Percentiles rank a stretch among this genome's conserved stretches.
These are phyloP conservation scores for Labia minor DNA, from an alignment of 2,888 invertebrate genomes.

Conservation along the genomic window DNA sequence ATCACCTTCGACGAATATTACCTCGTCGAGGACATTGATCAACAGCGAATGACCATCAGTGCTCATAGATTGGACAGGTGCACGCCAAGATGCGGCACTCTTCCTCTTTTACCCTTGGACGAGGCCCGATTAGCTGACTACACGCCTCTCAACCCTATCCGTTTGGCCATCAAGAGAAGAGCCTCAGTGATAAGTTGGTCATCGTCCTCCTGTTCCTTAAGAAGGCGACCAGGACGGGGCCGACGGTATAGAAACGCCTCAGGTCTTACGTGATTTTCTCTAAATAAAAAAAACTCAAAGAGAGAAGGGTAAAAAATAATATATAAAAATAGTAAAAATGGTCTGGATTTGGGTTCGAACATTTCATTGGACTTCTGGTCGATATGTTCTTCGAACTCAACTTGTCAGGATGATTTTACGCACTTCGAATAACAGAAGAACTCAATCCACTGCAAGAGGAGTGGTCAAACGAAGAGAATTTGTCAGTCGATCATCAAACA, in stretches of 20 bases:
- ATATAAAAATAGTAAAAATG: neutral
- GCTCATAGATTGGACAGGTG: neutral
- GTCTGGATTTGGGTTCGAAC: neutral
- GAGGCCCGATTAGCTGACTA: slow-evolving; percentile 37
- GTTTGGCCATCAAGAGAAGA: slow-evolving; percentile 35
- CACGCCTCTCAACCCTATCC: slow-evolving; percentile 31
- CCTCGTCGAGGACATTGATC: neutral
- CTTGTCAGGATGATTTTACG: neutral
- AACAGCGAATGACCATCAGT: neutral
- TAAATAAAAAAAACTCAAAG: too few species aligned
- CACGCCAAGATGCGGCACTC: slow-evolving; percentile 3
- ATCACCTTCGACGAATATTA: neutral
- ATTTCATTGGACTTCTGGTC: neutral
- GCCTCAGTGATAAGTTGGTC: slow-evolving; percentile 28
- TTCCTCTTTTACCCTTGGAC: neutral
- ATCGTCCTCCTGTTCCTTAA: slow-evolving; percentile 25
- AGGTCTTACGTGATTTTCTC: slow-evolving; percentile 23
- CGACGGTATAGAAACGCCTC: slow-evolving; percentile 26
- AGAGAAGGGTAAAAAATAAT: too few species aligned
- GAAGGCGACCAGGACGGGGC: slow-evolving; percentile 23
- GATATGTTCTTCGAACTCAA: neutral
- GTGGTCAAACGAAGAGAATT: neutral
- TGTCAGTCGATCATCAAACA: neutral
- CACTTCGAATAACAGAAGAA: neutral
- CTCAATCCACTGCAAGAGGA: neutral